Percentiles rank a stretch among this genome's conserved stretches.
Evolutionary conservation across 2,113 vertebrate species (phyloP).

Genomic region (Sinosuthora webbiana): DNA sequence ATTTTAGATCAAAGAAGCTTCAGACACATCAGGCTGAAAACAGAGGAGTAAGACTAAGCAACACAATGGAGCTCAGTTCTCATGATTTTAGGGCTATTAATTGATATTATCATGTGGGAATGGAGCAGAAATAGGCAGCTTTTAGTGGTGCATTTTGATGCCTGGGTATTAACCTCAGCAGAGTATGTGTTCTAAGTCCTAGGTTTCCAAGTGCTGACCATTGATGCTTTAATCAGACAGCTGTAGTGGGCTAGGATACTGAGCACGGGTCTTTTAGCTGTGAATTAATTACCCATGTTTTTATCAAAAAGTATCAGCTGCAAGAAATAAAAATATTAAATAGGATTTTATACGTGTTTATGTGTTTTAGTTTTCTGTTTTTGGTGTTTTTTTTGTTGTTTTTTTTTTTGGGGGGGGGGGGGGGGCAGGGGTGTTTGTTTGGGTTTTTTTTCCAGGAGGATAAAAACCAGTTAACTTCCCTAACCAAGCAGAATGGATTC

Average conservation of each 20-base stretch:
- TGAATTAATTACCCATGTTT: background rate
- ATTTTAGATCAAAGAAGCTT: background rate
- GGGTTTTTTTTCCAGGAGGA: background rate
- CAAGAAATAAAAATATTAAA: background rate
- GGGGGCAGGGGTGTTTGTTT: too few species aligned
- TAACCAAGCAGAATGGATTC: background rate
- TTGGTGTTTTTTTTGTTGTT: background rate
- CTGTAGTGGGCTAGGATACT: background rate
- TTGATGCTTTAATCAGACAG: background rate
- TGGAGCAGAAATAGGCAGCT: background rate
- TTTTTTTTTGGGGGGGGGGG: too few species aligned
- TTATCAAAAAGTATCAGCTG: background rate
- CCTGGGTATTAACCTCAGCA: background rate
- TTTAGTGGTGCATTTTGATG: background rate
- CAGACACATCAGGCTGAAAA: background rate
- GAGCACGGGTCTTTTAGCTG: accelerated
- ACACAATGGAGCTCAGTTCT: background rate
- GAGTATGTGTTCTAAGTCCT: background rate
- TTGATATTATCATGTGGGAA: background rate
- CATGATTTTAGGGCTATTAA: background rate
- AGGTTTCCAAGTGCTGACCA: background rate
- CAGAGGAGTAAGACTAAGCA: background rate
- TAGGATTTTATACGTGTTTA: background rate
- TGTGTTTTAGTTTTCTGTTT: background rate
- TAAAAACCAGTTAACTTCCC: background rate